Percentiles rank a stretch among this genome's conserved stretches.
Evolutionary conservation across 2,113 vertebrate species (phyloP).

Genomic region (Trogon melanurus): DNA sequence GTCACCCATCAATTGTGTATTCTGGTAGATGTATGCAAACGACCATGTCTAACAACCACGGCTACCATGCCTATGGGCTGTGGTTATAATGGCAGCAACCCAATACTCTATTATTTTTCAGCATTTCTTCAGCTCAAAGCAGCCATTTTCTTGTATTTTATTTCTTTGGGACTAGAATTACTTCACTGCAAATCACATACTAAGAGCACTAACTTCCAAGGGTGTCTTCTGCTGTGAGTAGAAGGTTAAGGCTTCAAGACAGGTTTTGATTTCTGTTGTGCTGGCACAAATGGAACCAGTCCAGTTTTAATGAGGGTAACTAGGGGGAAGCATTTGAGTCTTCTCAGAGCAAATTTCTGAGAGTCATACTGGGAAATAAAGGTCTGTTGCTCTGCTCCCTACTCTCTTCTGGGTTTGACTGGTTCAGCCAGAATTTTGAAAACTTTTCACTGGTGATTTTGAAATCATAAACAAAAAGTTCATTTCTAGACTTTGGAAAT

Average conservation of each 20-base stretch:
- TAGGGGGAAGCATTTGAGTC: neutral
- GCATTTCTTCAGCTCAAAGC: neutral
- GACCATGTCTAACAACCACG: neutral
- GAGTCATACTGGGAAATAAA: neutral
- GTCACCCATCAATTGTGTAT: neutral
- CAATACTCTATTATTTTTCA: neutral
- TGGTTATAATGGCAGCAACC: neutral
- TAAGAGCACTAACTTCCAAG: neutral
- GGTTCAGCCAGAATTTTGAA: neutral
- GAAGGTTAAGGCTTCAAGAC: slow-evolving; percentile 8
- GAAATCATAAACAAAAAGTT: neutral
- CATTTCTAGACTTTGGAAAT: neutral
- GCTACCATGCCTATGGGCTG: neutral
- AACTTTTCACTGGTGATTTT: neutral
- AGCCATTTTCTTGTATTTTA: slow-evolving; percentile 13
- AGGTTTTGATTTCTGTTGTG: slow-evolving; percentile 9
- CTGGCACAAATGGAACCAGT: neutral
- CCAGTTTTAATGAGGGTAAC: neutral
- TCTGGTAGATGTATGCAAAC: neutral
- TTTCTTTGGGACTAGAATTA: neutral
- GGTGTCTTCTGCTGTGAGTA: neutral
- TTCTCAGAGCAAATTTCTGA: slow-evolving; percentile 6
- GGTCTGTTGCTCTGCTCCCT: neutral
- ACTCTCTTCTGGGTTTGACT: neutral
- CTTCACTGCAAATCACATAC: neutral